phyloP scores from a whole-genome alignment of 2,797 vertebrate species.

The Spinibarbus caldwelli region DNA sequence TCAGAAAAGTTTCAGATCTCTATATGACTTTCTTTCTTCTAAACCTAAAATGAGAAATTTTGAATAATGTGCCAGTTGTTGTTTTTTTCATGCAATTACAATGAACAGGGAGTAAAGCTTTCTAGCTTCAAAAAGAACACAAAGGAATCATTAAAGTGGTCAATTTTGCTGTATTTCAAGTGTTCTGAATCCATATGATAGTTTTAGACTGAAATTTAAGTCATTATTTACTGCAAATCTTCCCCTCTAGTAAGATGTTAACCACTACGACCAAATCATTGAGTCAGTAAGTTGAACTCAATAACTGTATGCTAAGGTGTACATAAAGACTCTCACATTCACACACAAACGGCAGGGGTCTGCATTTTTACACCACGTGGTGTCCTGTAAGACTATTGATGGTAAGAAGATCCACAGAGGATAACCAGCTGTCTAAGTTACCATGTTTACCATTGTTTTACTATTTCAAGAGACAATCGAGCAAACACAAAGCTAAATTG shows the following conservation, averaged over 20 bases:
- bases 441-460: not conserved
- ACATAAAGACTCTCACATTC: not conserved
- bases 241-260: no score
- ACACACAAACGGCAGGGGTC: conserved; percentile 8
- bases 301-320: not conserved
- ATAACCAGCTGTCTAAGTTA: not conserved
- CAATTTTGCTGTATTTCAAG: no score
- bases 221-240: no score
- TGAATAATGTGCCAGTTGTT: no score
- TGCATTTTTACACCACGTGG: conserved; percentile 47
- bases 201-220: no score
- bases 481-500: conserved; percentile 33
- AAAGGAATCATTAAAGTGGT: no score
- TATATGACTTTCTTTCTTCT: not conserved
- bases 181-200: no score
- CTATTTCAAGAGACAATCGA: conserved; percentile 35
- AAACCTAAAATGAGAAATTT: not conserved
- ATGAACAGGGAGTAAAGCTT: no score
- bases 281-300: no score
- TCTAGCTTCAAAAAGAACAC: no score
- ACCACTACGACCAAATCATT: no score
- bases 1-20: not conserved
- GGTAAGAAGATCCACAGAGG: conserved; percentile 32
- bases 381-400: conserved; percentile 33
- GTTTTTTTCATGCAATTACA: no score